Conservation (phyloP, 2,113 vertebrate genomes). For the Phylloscopus whistleri region DNA sequence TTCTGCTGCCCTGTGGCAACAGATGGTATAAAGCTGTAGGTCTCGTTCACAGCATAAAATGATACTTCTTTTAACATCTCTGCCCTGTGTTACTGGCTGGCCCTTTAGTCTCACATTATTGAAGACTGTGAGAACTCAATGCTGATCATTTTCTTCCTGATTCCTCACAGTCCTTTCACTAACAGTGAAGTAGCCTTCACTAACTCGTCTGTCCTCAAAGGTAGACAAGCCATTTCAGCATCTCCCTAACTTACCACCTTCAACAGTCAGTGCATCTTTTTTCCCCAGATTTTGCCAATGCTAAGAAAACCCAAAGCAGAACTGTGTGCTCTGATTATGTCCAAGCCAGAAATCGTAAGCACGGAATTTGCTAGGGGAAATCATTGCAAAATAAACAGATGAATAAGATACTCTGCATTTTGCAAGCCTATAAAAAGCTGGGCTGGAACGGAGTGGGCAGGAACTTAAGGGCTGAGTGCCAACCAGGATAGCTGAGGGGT, state of each 20-base stretch:
- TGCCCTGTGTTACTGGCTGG: neutral
- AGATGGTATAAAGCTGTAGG: neutral
- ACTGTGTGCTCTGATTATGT: neutral
- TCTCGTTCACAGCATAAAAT: neutral
- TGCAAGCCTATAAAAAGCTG: conserved; percentile 30
- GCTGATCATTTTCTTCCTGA: neutral
- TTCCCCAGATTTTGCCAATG: neutral
- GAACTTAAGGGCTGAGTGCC: conserved; percentile 3
- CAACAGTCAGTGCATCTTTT: neutral
- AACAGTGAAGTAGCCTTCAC: neutral
- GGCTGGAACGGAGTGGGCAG: conserved; percentile 21
- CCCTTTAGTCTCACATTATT: neutral
- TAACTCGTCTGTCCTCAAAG: neutral
- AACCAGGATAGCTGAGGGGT: neutral
- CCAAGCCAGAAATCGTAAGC: neutral
- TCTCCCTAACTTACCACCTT: neutral
- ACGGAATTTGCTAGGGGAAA: neutral
- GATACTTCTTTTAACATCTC: neutral
- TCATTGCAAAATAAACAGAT: conserved; percentile 38
- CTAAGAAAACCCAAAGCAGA: neutral
- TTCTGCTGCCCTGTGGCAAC: neutral
- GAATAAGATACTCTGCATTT: neutral
- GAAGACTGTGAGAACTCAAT: neutral
- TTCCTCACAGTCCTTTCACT: neutral
- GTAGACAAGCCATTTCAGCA: neutral